Percentiles rank a stretch among this genome's conserved stretches.
These are phyloP conservation scores for Bovichtus variegatus DNA, from an alignment of 2,797 vertebrate species.

Conservation along the genomic window DNA sequence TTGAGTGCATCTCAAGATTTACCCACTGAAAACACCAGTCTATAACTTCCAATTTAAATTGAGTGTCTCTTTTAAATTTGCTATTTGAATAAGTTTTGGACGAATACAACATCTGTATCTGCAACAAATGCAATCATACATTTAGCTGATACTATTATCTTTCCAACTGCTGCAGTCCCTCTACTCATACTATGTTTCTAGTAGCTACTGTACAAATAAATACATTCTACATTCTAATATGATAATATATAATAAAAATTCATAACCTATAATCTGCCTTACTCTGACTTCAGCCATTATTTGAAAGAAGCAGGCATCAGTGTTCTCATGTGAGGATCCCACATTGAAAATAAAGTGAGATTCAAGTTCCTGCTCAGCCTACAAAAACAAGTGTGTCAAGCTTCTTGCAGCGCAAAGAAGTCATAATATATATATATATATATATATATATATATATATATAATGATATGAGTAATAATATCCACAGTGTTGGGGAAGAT, in stretches of 20 bases:
- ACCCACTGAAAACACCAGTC: not conserved
- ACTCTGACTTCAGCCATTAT: conserved; percentile 37
- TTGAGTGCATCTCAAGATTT: not conserved
- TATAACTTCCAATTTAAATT: not conserved
- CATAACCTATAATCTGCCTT: conserved; percentile 31
- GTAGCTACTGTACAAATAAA: conserved; percentile 3
- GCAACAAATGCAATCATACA: not conserved
- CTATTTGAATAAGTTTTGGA: too few species aligned
- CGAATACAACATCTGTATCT: not conserved
- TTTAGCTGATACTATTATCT: not conserved
- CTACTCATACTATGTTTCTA: not conserved
- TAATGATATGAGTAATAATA: too few species aligned
- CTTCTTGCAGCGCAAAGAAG: not conserved
- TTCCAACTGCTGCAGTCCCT: not conserved
- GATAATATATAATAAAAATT: conserved; percentile 46
- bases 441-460: too few species aligned
- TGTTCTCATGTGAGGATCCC: conserved; percentile 5
- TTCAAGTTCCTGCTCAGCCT: not conserved
- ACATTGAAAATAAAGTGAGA: conserved; percentile 8
- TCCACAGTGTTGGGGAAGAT: too few species aligned
- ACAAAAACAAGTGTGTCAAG: conserved; percentile 3
- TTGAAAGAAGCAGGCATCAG: conserved; percentile 14
- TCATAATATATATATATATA: not conserved
- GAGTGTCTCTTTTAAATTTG: too few species aligned
- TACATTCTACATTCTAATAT: conserved; percentile 14